These are phyloP conservation scores for Gymnogyps californianus DNA, from an alignment of 2,113 vertebrate species.

Conservation along the genomic window DNA sequence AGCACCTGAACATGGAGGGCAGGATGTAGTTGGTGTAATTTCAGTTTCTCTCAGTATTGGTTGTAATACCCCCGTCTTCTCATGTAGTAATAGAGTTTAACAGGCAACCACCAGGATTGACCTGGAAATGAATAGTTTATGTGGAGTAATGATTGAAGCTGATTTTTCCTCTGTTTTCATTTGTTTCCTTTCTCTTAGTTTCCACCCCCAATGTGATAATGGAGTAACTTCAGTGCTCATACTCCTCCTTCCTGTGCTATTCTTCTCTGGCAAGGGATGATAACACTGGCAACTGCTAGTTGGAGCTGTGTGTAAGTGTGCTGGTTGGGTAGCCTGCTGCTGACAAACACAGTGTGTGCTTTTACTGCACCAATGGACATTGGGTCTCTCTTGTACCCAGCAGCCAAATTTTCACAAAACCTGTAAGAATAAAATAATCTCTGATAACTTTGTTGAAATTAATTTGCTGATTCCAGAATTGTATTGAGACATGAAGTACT, in stretches of 20 bases:
- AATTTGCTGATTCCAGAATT: not conserved
- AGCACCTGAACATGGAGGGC: not conserved
- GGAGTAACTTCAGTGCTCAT: not conserved
- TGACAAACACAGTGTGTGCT: not conserved
- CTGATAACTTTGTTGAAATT: not conserved
- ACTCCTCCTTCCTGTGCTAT: not conserved
- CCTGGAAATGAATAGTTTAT: not conserved
- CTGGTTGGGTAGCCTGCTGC: not conserved
- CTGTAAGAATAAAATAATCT: not conserved
- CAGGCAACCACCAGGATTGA: not conserved
- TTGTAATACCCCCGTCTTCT: not conserved
- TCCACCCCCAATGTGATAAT: not conserved
- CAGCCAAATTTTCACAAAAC: not conserved
- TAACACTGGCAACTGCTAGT: not conserved
- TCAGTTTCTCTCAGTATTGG: not conserved
- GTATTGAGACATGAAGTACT: not conserved
- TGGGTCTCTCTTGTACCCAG: not conserved
- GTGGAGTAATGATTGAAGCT: not conserved
- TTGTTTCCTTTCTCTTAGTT: not conserved
- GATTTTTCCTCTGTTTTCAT: not conserved
- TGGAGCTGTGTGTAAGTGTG: rapidly evolving
- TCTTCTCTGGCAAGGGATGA: not conserved
- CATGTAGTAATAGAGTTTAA: not conserved
- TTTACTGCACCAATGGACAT: rapidly evolving
- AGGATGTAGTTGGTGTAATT: not conserved